Evolutionary conservation across 2,113 vertebrate genomes (phyloP).

Genomic region (Pseudopipra pipra): DNA sequence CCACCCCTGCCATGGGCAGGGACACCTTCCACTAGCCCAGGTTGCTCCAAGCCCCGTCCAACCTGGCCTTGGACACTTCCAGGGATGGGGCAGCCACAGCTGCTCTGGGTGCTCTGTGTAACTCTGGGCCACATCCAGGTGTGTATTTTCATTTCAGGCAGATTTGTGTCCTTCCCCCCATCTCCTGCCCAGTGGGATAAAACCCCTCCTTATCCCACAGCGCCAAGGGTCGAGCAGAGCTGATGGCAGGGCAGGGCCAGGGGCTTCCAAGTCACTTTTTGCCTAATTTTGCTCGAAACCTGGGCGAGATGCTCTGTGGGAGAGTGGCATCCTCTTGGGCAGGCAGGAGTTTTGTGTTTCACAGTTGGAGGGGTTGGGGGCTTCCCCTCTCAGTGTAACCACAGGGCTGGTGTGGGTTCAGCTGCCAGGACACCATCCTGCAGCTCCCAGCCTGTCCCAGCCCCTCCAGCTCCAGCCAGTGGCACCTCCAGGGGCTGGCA

Average conservation of each 20-base stretch:
- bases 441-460: neutral
- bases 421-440: neutral
- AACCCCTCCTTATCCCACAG: neutral
- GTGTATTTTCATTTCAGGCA: neutral
- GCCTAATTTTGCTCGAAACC: neutral
- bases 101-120: neutral
- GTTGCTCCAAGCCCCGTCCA: neutral
- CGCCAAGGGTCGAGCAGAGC: rapidly evolving
- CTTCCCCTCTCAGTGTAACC: rapidly evolving
- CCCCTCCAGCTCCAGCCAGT: rapidly evolving
- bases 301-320: neutral
- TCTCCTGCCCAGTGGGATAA: rapidly evolving
- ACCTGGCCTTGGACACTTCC: neutral
- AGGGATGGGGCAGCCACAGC: neutral
- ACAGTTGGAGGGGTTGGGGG: rapidly evolving
- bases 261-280: neutral
- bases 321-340: neutral
- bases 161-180: neutral
- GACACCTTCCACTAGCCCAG: neutral
- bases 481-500: neutral
- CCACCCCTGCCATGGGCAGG: neutral
- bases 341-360: neutral
- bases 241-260: neutral
- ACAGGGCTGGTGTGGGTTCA: rapidly evolving
- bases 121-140: neutral